Conservation (phyloP, 35 echinoderm and acorn worm genomes). For the Apostichopus parvimensis region DNA sequence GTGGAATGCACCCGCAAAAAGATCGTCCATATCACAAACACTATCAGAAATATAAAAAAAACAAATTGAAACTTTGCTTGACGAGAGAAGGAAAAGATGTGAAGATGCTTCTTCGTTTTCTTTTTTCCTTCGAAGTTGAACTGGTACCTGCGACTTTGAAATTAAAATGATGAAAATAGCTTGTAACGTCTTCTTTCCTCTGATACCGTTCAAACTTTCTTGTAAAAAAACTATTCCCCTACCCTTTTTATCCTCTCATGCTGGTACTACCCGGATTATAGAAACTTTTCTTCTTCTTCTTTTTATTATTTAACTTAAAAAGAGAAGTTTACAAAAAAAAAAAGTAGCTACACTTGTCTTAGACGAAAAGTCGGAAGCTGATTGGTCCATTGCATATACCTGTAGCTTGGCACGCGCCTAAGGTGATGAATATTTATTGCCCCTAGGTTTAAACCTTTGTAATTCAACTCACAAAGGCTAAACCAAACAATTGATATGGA, state of each 20-base stretch:
- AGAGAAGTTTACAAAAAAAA: too few relatives aligned
- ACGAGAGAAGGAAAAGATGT: too few relatives aligned
- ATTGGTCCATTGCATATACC: not conserved
- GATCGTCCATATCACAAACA: slow-evolving; percentile 42
- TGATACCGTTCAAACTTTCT: not conserved
- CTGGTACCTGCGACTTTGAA: not conserved
- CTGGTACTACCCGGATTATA: not conserved
- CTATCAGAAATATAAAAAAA: not conserved
- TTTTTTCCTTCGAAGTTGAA: not conserved
- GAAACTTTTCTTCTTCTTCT: not conserved
- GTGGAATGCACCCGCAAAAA: slow-evolving; percentile 42
- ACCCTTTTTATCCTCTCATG: not conserved
- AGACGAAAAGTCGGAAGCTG: not conserved
- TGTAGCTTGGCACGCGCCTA: not conserved
- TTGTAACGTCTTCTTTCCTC: not conserved
- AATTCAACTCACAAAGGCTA: not conserved
- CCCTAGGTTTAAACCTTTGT: not conserved
- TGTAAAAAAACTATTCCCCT: not conserved
- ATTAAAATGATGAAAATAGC: too few relatives aligned
- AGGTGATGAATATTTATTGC: slow-evolving; percentile 7
- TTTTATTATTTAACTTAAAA: too few relatives aligned
- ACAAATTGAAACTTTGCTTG: too few relatives aligned
- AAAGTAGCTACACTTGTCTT: not conserved
- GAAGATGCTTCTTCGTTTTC: not conserved
- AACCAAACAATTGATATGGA: not conserved